Evolutionary conservation across 2,888 invertebrate genomes (phyloP), one percentile per base, ranked within the genome.

Genomic region (Sarcophaga variegata): DNA sequence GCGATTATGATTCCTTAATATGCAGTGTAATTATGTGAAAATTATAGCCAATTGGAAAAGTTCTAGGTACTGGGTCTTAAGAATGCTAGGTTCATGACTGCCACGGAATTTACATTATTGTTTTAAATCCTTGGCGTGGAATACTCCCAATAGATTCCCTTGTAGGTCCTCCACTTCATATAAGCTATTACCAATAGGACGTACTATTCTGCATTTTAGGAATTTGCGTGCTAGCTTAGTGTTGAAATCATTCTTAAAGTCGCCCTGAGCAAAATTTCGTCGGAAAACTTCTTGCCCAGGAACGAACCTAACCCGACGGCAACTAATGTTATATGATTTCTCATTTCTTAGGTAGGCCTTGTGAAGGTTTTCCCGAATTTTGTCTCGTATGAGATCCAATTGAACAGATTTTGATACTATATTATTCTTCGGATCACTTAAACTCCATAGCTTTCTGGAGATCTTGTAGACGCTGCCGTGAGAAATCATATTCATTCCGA

Each of bases 401-500:
- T 70, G 47, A 2, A 3, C 54, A 4, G 54, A 22, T 14, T 54
- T 49, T 1, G 25, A 11, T 14, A 64, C 3, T 3, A 25, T 4
- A 14, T 25, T 64, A 14, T 25, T 25, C 10, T 64, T 25, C 8
- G 11, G 5, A 12, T 64, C 64, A 2, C 10, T 2, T 25, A 64
- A 64, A 64, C 11, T 12, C 1, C 10, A 12, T 2, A 70, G 59
- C 14, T 70, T 70, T 14, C 70, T n/a, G 10, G 54, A 49, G 0
- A 70, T 22, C 25, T 49, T 22, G 22, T 59, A 59, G 12, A 54
- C 11, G 14, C 54, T 25, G 1, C 22, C 59, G 66, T 17, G 60
- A 70, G 49, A 6, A 14, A 49, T 49, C 83, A 85, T 85, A 5
- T 78, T 64, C 6, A 49, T 60, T 0, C 88, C 86, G 12, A 84